Conservation (phyloP, 37 sponge, comb jelly and placozoan species). For the Halisarca cf. caerulea region DNA sequence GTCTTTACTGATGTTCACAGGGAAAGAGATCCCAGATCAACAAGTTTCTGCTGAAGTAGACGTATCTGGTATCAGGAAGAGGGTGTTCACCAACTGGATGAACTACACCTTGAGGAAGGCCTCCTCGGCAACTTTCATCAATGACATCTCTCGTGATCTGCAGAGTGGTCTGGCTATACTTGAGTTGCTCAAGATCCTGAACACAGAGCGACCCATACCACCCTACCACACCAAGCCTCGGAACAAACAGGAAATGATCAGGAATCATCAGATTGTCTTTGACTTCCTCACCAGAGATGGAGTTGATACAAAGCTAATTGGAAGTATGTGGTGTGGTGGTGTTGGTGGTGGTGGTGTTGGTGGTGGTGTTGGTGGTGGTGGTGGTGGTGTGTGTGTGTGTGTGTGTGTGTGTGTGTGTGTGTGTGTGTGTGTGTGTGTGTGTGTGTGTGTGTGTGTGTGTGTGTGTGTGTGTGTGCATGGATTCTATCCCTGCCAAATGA, state of each 20-base stretch:
- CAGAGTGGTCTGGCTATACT: constrained; percentile 83
- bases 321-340: not conserved
- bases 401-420: no score
- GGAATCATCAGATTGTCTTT: constrained; percentile 73
- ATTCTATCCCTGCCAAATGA: no score
- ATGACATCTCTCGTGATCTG: constrained; percentile 72
- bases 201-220: constrained; percentile 33
- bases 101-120: constrained; percentile 76
- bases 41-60: constrained; percentile 40
- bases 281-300: constrained; percentile 54
- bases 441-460: no score
- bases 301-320: constrained; percentile 43
- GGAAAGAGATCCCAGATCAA: no score
- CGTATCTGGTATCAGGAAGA: constrained; percentile 82
- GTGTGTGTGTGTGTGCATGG: no score
- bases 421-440: no score
- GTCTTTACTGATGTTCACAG: no score
- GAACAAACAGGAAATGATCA: constrained; percentile 65
- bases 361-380: no score
- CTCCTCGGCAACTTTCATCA: constrained; percentile 35
- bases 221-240: constrained; percentile 56
- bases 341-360: no score
- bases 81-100: constrained; percentile 90
- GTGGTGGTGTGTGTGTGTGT: no score
- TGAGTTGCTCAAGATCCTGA: constrained; percentile 77